A percentile compares a stretch with the other conserved stretches of the same genome.
These are phyloP conservation scores for Lamproptera curius DNA, from an alignment of 2,888 invertebrate species.

Conservation along the genomic window DNA sequence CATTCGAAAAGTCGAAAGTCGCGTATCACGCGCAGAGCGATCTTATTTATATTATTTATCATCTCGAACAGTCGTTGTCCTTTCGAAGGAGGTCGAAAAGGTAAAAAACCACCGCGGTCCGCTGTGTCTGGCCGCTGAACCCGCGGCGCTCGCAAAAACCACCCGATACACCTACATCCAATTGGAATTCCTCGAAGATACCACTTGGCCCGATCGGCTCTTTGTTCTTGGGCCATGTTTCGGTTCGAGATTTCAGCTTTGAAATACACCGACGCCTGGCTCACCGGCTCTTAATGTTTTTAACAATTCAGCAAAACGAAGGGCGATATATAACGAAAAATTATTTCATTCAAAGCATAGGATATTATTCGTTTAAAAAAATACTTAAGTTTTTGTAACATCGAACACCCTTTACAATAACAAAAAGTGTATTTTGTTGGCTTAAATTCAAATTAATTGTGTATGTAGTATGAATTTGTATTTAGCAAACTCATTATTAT, in stretches of 20 bases:
- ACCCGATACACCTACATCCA: slow-evolving; percentile 36
- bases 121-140: slow-evolving; percentile 61
- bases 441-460: too few relatives aligned
- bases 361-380: too few relatives aligned
- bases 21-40: background rate
- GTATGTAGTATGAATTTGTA: too few relatives aligned
- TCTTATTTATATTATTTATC: slow-evolving; percentile 11
- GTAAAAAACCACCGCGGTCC: slow-evolving; percentile 49
- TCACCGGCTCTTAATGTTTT: too few relatives aligned
- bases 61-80: slow-evolving; percentile 23
- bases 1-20: too few relatives aligned
- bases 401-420: too few relatives aligned
- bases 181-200: slow-evolving; percentile 34
- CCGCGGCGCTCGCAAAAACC: slow-evolving; percentile 35
- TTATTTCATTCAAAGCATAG: too few relatives aligned
- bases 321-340: too few relatives aligned
- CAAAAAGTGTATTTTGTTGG: too few relatives aligned
- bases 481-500: too few relatives aligned
- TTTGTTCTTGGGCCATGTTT: slow-evolving; percentile 8
- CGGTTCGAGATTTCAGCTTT: slow-evolving; percentile 3
- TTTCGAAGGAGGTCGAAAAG: slow-evolving; percentile 32
- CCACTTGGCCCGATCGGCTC: slow-evolving; percentile 7
- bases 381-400: too few relatives aligned
- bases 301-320: too few relatives aligned
- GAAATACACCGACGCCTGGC: slow-evolving; percentile 3